These are phyloP conservation scores for Penaeus vannamei DNA, from an alignment of 1,140 invertebrate genomes.

Conservation along the genomic window DNA sequence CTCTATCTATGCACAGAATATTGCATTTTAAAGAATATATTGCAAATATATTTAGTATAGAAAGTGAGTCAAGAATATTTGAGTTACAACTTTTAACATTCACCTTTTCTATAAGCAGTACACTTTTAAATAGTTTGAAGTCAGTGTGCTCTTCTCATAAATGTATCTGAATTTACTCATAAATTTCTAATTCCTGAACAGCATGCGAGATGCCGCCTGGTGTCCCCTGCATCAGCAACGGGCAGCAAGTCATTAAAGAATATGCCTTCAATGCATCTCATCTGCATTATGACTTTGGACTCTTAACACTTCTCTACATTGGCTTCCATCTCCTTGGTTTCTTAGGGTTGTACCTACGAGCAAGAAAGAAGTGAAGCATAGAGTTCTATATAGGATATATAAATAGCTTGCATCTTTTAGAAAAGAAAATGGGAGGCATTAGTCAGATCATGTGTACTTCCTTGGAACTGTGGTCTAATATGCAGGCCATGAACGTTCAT, in stretches of 20 bases:
- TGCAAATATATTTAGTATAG: too few species aligned
- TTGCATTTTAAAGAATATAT: too few species aligned
- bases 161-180: conserved; percentile 48
- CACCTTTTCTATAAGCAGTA: neutral
- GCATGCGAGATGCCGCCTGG: conserved; percentile 78
- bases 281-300: conserved; percentile 78
- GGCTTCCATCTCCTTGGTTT: conserved; percentile 81
- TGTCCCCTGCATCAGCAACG: conserved; percentile 81
- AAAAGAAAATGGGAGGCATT: too few species aligned
- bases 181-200: conserved; percentile 72
- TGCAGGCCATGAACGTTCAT: too few species aligned
- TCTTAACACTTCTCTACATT: conserved; percentile 79
- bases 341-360: conserved; percentile 78
- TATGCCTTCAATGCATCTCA: conserved; percentile 81
- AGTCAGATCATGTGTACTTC: too few species aligned
- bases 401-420: too few species aligned
- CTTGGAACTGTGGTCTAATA: too few species aligned
- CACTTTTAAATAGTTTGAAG: neutral
- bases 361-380: conserved; percentile 76
- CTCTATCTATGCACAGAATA: neutral
- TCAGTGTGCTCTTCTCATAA: neutral
- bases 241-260: conserved; percentile 80
- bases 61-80: too few species aligned
- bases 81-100: neutral
- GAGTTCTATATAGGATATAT: neutral